Evolutionary conservation across 2,888 invertebrate species (phyloP).

Genomic region (Papilio demoleus): DNA sequence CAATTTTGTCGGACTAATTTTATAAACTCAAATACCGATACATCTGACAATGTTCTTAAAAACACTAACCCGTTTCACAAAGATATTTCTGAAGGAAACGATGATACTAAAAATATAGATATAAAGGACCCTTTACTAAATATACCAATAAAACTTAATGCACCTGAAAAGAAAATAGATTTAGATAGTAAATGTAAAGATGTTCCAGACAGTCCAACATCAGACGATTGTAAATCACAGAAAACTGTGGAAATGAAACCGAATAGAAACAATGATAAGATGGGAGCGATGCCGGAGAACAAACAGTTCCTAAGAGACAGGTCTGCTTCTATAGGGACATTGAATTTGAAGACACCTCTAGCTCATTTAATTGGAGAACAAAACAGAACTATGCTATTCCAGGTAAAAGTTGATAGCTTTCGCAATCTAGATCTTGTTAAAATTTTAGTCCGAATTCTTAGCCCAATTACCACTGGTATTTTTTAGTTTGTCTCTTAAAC

Average conservation of each 20-base stretch:
- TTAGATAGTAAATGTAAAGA: constrained; percentile 43
- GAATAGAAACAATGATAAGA: constrained; percentile 42
- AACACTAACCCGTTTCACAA: constrained; percentile 47
- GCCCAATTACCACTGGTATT: no score
- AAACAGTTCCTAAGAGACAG: constrained; percentile 80
- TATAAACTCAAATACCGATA: constrained; percentile 34
- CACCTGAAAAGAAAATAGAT: constrained; percentile 39
- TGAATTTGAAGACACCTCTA: constrained; percentile 76
- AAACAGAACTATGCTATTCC: constrained; percentile 97
- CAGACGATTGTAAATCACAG: constrained; percentile 48
- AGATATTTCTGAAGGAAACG: constrained; percentile 43
- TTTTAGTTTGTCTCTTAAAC: no score
- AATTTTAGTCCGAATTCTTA: no score
- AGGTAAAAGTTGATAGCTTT: constrained; percentile 77
- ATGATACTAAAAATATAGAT: constrained; percentile 38
- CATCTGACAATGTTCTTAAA: constrained; percentile 33
- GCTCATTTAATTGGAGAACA: constrained; percentile 85
- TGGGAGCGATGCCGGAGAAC: constrained; percentile 62
- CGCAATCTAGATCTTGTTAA: no score
- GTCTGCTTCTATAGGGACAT: constrained; percentile 85
- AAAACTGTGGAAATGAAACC: constrained; percentile 39
- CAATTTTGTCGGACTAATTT: constrained; percentile 54
- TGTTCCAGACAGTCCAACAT: constrained; percentile 31
- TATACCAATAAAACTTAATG: constrained; percentile 40
- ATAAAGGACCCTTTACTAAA: constrained; percentile 46